Percentiles rank a stretch among this genome's conserved stretches.
Conservation (phyloP, 2,888 invertebrate genomes). For the Idaea straminata region DNA sequence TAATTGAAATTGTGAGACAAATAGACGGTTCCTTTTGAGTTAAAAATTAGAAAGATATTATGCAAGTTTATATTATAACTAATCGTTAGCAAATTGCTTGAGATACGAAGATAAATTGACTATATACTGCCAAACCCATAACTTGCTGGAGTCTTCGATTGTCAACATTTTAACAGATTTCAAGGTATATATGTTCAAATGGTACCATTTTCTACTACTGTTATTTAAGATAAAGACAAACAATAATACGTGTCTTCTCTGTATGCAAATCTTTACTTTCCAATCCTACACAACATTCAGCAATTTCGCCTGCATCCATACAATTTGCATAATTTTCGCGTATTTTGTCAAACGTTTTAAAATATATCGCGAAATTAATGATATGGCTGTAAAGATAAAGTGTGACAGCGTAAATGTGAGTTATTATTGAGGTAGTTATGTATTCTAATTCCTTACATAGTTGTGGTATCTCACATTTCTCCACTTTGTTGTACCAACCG, state of each 20-base stretch:
- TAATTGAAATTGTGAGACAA: neutral
- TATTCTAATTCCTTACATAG: constrained; percentile 3
- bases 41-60: neutral
- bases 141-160: neutral
- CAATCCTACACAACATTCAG: constrained; percentile 13
- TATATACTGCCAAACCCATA: neutral
- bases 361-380: constrained; percentile 1
- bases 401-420: constrained; percentile 1
- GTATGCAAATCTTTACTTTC: constrained; percentile 22
- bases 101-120: neutral
- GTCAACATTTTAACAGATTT: neutral
- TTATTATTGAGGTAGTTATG: neutral
- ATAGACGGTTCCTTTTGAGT: neutral
- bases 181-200: neutral
- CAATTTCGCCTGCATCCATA: constrained; percentile 15
- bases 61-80: neutral
- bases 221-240: neutral
- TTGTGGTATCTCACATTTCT: neutral
- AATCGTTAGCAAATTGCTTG: neutral
- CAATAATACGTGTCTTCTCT: constrained; percentile 3
- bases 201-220: neutral
- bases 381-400: neutral
- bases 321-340: constrained; percentile 20
- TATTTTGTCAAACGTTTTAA: constrained; percentile 9
- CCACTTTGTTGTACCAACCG: neutral